Conservation (phyloP, 2,113 vertebrate genomes). For the Theristicus caerulescens region DNA sequence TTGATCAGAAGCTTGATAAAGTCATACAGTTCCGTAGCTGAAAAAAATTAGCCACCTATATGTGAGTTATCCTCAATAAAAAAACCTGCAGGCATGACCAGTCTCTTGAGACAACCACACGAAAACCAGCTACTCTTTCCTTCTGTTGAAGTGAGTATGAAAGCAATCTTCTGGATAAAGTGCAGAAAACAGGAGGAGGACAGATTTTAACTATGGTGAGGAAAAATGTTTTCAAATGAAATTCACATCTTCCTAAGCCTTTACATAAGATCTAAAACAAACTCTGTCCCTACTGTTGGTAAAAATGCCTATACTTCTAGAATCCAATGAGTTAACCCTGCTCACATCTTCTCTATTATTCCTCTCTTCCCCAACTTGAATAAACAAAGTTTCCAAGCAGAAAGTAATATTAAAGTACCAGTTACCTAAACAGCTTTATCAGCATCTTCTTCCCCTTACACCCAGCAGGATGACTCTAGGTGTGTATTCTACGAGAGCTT, state of each 20-base stretch:
- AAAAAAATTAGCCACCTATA: neutral
- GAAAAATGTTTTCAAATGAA: neutral
- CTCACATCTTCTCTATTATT: neutral
- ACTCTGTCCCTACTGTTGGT: neutral
- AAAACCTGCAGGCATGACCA: neutral
- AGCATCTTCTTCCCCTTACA: neutral
- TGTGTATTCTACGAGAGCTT: constrained; percentile 31
- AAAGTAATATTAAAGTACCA: neutral
- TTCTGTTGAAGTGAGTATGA: neutral
- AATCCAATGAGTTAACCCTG: neutral
- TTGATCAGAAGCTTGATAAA: neutral
- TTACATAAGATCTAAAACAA: neutral
- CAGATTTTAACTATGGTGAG: neutral
- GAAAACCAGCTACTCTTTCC: neutral
- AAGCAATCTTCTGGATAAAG: neutral
- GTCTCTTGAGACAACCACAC: neutral
- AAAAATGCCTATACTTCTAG: neutral
- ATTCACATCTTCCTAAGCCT: neutral
- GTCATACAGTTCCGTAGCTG: neutral
- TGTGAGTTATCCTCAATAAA: neutral
- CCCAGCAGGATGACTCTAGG: constrained; percentile 32
- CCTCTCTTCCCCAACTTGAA: neutral
- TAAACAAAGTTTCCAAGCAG: neutral
- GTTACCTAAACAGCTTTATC: neutral
- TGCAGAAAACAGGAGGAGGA: neutral